phyloP scores from a whole-genome alignment of 2,113 vertebrate genomes.

The Heloderma charlesbogerti region DNA sequence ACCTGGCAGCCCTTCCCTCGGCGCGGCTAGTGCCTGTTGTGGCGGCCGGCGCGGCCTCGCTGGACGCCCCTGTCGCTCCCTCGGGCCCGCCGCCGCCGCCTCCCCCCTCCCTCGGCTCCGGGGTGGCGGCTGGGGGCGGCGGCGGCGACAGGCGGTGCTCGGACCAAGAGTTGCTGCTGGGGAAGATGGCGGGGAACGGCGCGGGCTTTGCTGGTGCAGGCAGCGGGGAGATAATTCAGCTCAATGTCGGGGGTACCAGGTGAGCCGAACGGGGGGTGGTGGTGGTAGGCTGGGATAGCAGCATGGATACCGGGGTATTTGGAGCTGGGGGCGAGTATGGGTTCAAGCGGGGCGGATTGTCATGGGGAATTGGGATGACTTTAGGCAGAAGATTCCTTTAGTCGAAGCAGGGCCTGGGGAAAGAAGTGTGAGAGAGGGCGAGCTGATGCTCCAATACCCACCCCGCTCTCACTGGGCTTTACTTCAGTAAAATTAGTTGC shows the following conservation, averaged over 20 bases:
- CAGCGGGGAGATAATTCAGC: slow-evolving; percentile 92
- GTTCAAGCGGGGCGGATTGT: fast-evolving
- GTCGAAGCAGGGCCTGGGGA: background rate
- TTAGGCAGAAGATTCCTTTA: background rate
- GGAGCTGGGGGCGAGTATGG: background rate
- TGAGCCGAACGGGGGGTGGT: slow-evolving; percentile 57
- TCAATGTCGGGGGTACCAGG: slow-evolving; percentile 95
- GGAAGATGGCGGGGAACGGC: slow-evolving; percentile 86
- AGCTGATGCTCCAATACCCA: background rate
- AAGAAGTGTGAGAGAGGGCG: background rate
- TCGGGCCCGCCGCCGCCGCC: slow-evolving; percentile 32
- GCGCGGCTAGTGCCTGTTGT: background rate
- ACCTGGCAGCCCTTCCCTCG: background rate
- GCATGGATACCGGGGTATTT: too few relatives aligned
- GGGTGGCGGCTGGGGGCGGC: slow-evolving; percentile 35
- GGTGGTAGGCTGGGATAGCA: background rate
- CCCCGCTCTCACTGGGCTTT: background rate
- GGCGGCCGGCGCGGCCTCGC: background rate
- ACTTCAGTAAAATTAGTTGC: background rate
- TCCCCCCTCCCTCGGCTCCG: slow-evolving; percentile 21
- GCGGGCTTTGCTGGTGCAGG: slow-evolving; percentile 78
- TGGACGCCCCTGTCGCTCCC: slow-evolving; percentile 16
- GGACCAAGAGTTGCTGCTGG: slow-evolving; percentile 45
- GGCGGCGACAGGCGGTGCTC: slow-evolving; percentile 37
- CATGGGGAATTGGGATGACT: background rate